These are phyloP conservation scores for Hirtodrosophila alboralis DNA, from an alignment of 2,888 invertebrate species.

Conservation along the genomic window DNA sequence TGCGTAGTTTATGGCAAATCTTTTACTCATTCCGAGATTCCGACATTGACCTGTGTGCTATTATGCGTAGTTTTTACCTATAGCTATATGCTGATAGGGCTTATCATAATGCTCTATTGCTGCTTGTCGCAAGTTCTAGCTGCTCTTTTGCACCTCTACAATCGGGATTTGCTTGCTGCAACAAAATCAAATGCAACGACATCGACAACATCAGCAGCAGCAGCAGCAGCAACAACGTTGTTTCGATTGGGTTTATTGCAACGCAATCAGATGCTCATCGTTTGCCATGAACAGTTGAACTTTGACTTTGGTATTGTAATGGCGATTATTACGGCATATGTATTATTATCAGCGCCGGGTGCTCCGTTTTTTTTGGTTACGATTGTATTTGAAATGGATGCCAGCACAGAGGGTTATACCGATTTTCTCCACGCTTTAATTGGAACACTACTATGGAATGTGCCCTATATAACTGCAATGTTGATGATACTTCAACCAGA, in stretches of 20 bases:
- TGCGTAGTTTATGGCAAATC: constrained; percentile 4
- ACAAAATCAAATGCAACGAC: neutral
- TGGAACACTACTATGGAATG: constrained; percentile 43
- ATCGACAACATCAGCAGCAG: neutral
- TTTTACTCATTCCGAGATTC: neutral
- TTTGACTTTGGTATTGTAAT: constrained; percentile 57
- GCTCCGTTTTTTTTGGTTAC: constrained; percentile 66
- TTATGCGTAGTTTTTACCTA: constrained; percentile 26
- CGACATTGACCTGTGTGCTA: constrained; percentile 5
- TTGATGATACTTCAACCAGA: constrained; percentile 43
- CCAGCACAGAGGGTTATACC: neutral
- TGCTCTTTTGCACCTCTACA: constrained; percentile 48
- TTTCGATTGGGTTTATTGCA: constrained; percentile 35
- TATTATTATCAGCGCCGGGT: constrained; percentile 51
- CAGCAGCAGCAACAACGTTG: neutral
- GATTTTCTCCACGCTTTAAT: neutral
- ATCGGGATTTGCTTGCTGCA: constrained; percentile 38
- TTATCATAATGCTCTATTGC: constrained; percentile 53
- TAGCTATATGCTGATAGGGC: constrained; percentile 51
- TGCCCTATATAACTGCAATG: constrained; percentile 43
- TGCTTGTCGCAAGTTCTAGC: constrained; percentile 53
- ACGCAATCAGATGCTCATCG: constrained; percentile 51
- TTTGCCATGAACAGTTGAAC: constrained; percentile 63
- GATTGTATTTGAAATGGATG: constrained; percentile 42
- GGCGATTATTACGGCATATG: constrained; percentile 47